phyloP scores from a whole-genome alignment of 53 echinoderm and acorn worm species.

The Temnopleurus reevesii region DNA sequence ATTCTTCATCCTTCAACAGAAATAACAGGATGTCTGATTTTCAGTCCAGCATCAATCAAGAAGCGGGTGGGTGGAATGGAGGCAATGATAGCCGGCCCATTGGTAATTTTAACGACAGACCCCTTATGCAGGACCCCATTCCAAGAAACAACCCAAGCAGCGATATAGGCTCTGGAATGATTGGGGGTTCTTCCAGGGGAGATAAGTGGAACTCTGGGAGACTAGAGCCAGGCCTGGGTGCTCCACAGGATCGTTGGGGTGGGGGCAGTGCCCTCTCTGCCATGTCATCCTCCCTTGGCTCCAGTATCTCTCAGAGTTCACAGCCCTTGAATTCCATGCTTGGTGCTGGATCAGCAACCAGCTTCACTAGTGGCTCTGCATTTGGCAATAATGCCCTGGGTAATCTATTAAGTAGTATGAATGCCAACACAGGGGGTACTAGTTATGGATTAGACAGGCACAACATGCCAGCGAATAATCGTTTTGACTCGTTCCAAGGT shows the following conservation, averaged over 20 bases:
- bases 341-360: slow-evolving; percentile 53
- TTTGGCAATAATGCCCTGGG: slow-evolving; percentile 59
- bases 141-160: slow-evolving; percentile 38
- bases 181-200: background rate
- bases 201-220: slow-evolving; percentile 52
- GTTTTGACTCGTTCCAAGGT: slow-evolving; percentile 58
- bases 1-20: slow-evolving; percentile 45
- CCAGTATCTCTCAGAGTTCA: slow-evolving; percentile 65
- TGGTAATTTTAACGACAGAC: slow-evolving; percentile 14
- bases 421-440: slow-evolving; percentile 58
- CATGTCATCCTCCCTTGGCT: slow-evolving; percentile 62
- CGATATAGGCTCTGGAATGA: slow-evolving; percentile 26
- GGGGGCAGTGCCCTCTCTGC: slow-evolving; percentile 35
- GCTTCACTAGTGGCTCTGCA: slow-evolving; percentile 42
- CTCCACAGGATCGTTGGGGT: slow-evolving; percentile 62
- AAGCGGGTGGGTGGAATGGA: slow-evolving; percentile 39
- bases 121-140: slow-evolving; percentile 35
- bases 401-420: slow-evolving; percentile 68
- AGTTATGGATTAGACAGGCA: slow-evolving; percentile 63
- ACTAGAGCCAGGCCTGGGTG: slow-evolving; percentile 25
- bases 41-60: slow-evolving; percentile 20
- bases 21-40: slow-evolving; percentile 53
- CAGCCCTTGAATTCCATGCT: slow-evolving; percentile 65
- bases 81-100: slow-evolving; percentile 45
- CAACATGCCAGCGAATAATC: slow-evolving; percentile 51